Percentiles rank a stretch among this genome's conserved stretches.
Evolutionary conservation across 2,888 invertebrate species (phyloP).

Genomic region (Athrips mouffetella): DNA sequence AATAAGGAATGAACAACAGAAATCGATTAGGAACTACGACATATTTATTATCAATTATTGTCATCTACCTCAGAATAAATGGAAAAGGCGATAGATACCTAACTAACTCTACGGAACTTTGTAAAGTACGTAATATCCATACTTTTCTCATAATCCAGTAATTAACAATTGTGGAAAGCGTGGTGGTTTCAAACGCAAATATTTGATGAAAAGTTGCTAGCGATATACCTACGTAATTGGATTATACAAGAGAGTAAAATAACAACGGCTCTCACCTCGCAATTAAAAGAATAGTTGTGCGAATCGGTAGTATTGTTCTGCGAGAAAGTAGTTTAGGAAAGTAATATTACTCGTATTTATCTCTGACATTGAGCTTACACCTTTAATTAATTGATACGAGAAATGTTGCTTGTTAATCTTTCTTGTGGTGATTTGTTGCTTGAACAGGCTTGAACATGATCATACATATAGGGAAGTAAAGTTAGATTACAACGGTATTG

Average conservation of each 20-base stretch:
- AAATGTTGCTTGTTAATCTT: slow-evolving; percentile 5
- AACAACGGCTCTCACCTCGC: slow-evolving; percentile 29
- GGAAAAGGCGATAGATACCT: neutral
- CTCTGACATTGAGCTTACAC: neutral
- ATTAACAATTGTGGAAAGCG: slow-evolving; percentile 34
- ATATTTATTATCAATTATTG: slow-evolving; percentile 5
- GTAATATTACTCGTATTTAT: slow-evolving; percentile 2
- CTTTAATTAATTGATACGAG: neutral
- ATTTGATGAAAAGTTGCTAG: slow-evolving; percentile 33
- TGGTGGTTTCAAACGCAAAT: slow-evolving; percentile 31
- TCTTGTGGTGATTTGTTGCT: neutral
- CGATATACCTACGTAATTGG: slow-evolving; percentile 25
- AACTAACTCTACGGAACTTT: neutral
- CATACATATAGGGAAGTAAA: slow-evolving; percentile 3
- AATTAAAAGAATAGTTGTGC: slow-evolving; percentile 38
- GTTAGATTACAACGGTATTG: slow-evolving; percentile 3
- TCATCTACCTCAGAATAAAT: slow-evolving; percentile 2
- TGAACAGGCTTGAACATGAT: neutral
- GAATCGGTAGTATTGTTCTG: slow-evolving; percentile 46
- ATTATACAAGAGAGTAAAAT: slow-evolving; percentile 24
- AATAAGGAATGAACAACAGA: neutral
- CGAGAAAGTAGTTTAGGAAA: slow-evolving; percentile 40
- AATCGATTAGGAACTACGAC: neutral
- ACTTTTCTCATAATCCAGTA: neutral
- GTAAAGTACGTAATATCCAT: slow-evolving; percentile 1